Evolutionary conservation across 2,888 invertebrate genomes (phyloP).

Genomic region (Temnothorax unifasciatus): DNA sequence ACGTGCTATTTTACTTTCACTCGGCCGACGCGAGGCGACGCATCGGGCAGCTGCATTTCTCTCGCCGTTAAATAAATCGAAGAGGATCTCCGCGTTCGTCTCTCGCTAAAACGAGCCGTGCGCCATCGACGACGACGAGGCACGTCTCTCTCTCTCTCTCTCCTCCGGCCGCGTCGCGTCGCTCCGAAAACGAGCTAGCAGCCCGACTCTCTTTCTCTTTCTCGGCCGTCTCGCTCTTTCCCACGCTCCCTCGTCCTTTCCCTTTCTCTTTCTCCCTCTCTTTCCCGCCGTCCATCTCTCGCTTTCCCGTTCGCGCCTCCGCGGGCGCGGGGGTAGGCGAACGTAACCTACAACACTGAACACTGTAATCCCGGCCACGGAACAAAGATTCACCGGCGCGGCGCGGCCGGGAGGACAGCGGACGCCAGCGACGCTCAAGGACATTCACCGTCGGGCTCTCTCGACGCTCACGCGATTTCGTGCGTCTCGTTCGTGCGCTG

Average conservation of each 20-base stretch:
- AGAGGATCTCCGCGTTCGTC: conserved; percentile 12
- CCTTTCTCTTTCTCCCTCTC: conserved; percentile 37
- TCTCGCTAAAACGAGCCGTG: neutral
- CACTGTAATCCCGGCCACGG: neutral
- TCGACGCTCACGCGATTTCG: conserved; percentile 49
- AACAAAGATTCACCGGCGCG: conserved; percentile 38
- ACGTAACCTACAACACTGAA: conserved; percentile 67
- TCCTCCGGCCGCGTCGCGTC: neutral
- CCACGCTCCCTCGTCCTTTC: conserved; percentile 34
- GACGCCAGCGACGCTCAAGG: conserved; percentile 50
- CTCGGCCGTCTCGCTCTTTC: conserved; percentile 22
- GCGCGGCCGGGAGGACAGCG: conserved; percentile 2
- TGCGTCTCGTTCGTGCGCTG: conserved; percentile 8
- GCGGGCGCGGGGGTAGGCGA: conserved; percentile 32
- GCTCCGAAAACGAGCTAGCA: conserved; percentile 35
- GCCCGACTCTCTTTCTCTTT: neutral
- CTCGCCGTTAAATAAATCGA: conserved; percentile 37
- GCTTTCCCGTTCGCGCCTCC: conserved; percentile 1
- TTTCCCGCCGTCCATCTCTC: neutral
- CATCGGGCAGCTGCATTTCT: neutral
- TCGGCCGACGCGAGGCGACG: conserved; percentile 3
- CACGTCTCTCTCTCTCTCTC: conserved; percentile 18
- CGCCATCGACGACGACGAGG: conserved; percentile 23
- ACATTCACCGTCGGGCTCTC: conserved; percentile 23
- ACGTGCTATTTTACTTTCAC: conserved; percentile 71